Conservation (phyloP, 2,797 vertebrate genomes). For the Malurus leucopterus region DNA sequence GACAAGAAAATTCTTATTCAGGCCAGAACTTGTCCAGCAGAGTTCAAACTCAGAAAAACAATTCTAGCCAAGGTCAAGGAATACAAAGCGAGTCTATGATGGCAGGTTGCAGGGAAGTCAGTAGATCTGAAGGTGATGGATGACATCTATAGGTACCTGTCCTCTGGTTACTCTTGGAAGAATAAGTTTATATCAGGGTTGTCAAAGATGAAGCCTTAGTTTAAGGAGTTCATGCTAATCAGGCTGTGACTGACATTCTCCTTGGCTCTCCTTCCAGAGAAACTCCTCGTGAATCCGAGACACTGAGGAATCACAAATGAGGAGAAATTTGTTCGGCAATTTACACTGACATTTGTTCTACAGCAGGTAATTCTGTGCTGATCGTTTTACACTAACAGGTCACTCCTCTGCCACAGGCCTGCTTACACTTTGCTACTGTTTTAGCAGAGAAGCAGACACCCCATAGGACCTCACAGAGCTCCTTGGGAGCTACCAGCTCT, state of each 20-base stretch:
- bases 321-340: conserved; percentile 20
- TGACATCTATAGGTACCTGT: conserved; percentile 58
- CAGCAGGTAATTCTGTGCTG: not conserved
- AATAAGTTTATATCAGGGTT: conserved; percentile 53
- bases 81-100: conserved; percentile 30
- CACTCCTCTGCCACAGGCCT: not conserved
- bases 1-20: conserved; percentile 22
- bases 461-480: not conserved
- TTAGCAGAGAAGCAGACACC: not conserved
- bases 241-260: conserved; percentile 70
- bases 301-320: conserved; percentile 38
- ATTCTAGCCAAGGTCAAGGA: conserved; percentile 45
- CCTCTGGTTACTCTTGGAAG: conserved; percentile 57
- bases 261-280: conserved; percentile 54
- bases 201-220: conserved; percentile 62
- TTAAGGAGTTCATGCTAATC: conserved; percentile 66
- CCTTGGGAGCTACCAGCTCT: not conserved
- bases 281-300: conserved; percentile 17
- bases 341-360: not conserved
- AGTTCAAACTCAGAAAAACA: conserved; percentile 16
- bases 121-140: conserved; percentile 64
- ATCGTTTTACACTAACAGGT: not conserved
- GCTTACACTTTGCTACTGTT: not conserved
- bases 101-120: conserved; percentile 42
- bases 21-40: not conserved